phyloP scores from a whole-genome alignment of 2,113 vertebrate species.

The Macheiramphus alcinus region DNA sequence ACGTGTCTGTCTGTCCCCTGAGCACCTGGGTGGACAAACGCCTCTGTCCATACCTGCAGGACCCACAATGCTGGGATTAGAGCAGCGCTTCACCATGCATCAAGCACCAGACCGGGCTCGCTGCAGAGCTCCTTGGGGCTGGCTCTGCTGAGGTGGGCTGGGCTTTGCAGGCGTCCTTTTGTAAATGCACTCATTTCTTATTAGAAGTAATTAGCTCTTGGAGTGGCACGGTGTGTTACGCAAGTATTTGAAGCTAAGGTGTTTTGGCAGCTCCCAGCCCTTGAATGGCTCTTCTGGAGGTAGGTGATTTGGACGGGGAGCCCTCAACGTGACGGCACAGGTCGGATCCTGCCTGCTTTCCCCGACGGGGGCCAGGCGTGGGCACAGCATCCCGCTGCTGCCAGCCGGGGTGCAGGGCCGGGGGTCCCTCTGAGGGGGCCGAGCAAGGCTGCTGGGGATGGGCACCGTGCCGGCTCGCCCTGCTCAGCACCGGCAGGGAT shows the following conservation, averaged over 20 bases:
- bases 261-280: background rate
- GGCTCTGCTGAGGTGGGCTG: background rate
- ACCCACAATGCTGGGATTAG: background rate
- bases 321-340: accelerated
- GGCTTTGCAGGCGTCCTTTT: background rate
- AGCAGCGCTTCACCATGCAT: background rate
- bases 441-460: background rate
- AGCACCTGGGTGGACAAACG: background rate
- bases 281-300: background rate
- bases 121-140: background rate
- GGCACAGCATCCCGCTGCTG: background rate
- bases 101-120: background rate
- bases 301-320: background rate
- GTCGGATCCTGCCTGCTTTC: background rate
- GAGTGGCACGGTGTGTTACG: accelerated
- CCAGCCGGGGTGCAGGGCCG: accelerated
- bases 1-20: background rate
- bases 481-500: accelerated
- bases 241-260: background rate
- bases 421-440: background rate
- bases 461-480: accelerated
- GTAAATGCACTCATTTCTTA: accelerated
- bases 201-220: background rate
- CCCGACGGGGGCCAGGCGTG: accelerated
- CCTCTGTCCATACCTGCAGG: background rate